Percentiles rank a stretch among this genome's conserved stretches.
Conservation (phyloP, 2,888 invertebrate species). For the Tuberolachnus salignus region DNA sequence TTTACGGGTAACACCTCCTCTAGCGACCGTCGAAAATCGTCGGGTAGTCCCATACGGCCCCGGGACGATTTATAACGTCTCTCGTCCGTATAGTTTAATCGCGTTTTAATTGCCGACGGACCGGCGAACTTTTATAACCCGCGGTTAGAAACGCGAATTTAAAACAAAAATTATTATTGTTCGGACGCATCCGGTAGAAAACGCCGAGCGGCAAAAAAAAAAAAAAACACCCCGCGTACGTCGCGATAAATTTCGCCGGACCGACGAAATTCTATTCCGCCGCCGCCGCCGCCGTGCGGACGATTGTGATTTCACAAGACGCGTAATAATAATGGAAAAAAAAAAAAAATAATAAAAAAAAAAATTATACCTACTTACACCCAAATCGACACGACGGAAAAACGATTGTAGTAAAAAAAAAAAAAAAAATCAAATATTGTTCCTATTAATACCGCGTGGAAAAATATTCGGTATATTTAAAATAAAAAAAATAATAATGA, state of each 20-base stretch:
- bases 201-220: conserved; percentile 28
- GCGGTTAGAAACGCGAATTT: too few relatives aligned
- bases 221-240: conserved; percentile 12
- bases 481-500: too few relatives aligned
- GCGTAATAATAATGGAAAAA: conserved; percentile 6
- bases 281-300: too few relatives aligned
- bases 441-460: too few relatives aligned
- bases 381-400: not conserved
- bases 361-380: too few relatives aligned
- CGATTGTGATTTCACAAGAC: conserved; percentile 30
- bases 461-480: too few relatives aligned
- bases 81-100: conserved; percentile 15
- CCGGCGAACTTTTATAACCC: too few relatives aligned
- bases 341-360: too few relatives aligned
- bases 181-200: conserved; percentile 34
- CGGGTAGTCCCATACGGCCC: not conserved
- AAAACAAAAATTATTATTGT: not conserved
- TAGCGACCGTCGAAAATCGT: too few relatives aligned
- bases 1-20: too few relatives aligned
- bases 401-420: too few relatives aligned
- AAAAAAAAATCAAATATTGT: too few relatives aligned
- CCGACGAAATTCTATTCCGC: conserved; percentile 43
- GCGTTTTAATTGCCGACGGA: conserved; percentile 28
- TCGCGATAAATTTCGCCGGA: not conserved
- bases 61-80: not conserved